Base-by-base conservation (phyloP, 2,113 vertebrate genomes). In the Pao palembangensis region DNA sequence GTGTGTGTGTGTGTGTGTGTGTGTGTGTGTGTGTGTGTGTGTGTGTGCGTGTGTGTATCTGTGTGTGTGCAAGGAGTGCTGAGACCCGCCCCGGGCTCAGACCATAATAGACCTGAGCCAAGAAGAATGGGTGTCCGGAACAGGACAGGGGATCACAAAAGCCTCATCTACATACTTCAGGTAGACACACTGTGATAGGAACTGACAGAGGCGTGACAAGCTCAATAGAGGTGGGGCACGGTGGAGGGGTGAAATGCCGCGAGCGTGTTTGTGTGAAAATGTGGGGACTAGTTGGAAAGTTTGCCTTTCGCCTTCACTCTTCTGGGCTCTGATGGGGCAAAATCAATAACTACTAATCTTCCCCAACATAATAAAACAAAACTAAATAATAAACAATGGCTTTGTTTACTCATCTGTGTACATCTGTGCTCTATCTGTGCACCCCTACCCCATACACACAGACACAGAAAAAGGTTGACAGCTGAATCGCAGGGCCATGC, bases 91-190 rank as follows among this genome's bases (percentile, higher is more conserved):
- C n/a, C 90, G 71, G 91, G 86, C 93, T 93, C 93, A 90, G 91
- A 92, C 89, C 91, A 89, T 92, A 92, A 93, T 93, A 91, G 92
- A 92, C 88, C 73, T 89, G 80, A 81, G 75, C 75, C 76, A 67
- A 80, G 89, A 96, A 96, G 93, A 91, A 92, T 91, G 91, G 88
- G 79, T 71, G 77, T 80, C 84, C 73, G 83, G 89, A 86, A 89
- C 82, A 85, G 88, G 80, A 86, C 91, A 88, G 80, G 90, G 92
- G 88, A 92, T 60, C 82, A 90, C 87, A 94, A 91, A 86, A 91
- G 85, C 76, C 88, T 93, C 87, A 95, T 99, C 90, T 98, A 90
- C 94, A 97, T 96, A 95, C 91, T 96, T 96, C 96, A 99, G 96
- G 95, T 98, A 95, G 87, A 91, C 91, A 90, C 93, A 93, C 92